phyloP scores from a whole-genome alignment of 1,140 invertebrate species.

The Forficula auricularia region DNA sequence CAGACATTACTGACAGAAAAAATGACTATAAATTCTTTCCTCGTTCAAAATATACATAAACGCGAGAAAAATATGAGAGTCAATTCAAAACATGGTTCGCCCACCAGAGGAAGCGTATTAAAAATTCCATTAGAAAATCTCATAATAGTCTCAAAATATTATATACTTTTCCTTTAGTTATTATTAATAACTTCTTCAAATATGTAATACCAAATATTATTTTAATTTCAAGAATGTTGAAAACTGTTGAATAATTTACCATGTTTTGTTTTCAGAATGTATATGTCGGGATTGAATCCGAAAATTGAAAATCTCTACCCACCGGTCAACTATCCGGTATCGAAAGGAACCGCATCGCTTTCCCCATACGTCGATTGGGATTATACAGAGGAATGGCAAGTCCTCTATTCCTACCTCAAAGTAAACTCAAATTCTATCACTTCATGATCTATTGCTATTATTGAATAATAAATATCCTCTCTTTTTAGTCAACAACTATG shows the following conservation, averaged over 20 bases:
- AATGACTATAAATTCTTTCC: too few species aligned
- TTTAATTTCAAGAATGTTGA: too few species aligned
- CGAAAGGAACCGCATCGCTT: slow-evolving; percentile 33
- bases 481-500: background rate
- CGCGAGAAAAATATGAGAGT: too few species aligned
- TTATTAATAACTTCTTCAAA: too few species aligned
- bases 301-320: slow-evolving; percentile 42
- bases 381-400: slow-evolving; percentile 28
- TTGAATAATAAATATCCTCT: background rate
- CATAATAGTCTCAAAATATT: background rate
- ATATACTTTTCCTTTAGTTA: background rate
- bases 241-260: too few species aligned
- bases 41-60: too few species aligned
- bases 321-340: slow-evolving; percentile 30
- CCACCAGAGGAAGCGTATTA: background rate
- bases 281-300: slow-evolving; percentile 40
- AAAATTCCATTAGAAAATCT: background rate
- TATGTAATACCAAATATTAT: too few species aligned
- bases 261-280: slow-evolving; percentile 34
- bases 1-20: too few species aligned
- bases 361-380: slow-evolving; percentile 38
- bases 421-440: slow-evolving; percentile 1
- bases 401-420: slow-evolving; percentile 23
- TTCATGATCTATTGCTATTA: background rate
- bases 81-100: background rate